Base-by-base conservation (phyloP, 2,888 invertebrate species). In the Dynastes tityus region DNA sequence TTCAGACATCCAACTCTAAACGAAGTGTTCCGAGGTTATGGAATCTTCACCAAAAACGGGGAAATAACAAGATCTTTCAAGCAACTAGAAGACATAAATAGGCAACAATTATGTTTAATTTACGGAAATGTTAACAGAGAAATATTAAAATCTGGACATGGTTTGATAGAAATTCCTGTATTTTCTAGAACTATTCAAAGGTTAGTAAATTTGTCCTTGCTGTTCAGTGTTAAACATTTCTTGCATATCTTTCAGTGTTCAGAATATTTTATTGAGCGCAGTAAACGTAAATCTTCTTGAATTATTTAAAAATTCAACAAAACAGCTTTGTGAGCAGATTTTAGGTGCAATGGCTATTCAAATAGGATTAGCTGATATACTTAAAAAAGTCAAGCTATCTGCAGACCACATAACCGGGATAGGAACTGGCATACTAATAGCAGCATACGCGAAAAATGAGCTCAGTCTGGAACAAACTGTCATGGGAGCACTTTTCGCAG, bases 361-460 rank as follows among this genome's bases (percentile, higher is more conserved):
- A 81, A 80, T 87, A 53, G 85, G 83, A 37, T 67, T 88, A 9
- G 81, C 84, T 81, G 91, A 92, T 80, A 80, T 92, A 2, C 83
- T 92, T 51, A 91, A 89, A 83, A 84, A 89, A 9, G 82, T 92
- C 77, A 90, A 90, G 67, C 16, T 88, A 1, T 76, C 82, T n/a
- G 83, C 84, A 4, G 82, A 83, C 63, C 77, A 76, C 8, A 78
- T 84, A 11, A 81, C 85, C 45, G 87, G 97, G 1, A 96, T 97
- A 88, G 97, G 97, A 4, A 94, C 96, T 0, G 98, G 98, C 13
- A 97, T 98, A 87, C 90, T 98, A 1, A 95, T 95, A 0, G 97
- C 97, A 87, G 97, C 95, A 0, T 98, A 98, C 89, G 96, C 96
- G 4, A 97, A 98, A 87, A 96, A 95, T 0, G 94, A 94, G 80